Evolutionary conservation across 2,113 vertebrate genomes (phyloP).

Genomic region (Fregetta grallaria): DNA sequence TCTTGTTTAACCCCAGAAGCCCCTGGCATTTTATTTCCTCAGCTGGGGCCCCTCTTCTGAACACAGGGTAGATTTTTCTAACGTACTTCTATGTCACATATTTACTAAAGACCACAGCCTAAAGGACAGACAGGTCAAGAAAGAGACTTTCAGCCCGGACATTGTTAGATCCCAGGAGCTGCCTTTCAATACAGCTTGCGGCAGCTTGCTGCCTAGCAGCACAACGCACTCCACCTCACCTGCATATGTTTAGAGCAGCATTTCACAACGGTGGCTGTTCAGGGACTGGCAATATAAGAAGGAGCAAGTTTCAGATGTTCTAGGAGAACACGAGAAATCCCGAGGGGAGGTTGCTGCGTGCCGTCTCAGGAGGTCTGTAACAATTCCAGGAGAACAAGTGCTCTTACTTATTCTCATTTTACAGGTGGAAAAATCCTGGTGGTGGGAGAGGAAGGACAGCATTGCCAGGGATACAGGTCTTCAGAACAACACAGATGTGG

Average conservation of each 20-base stretch:
- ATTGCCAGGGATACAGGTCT: not conserved
- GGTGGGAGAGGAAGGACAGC: not conserved
- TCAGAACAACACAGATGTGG: not conserved
- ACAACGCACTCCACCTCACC: not conserved
- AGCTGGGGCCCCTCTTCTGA: not conserved
- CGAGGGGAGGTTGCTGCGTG: not conserved
- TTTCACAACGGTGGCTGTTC: not conserved
- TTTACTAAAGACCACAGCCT: not conserved
- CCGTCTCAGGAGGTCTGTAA: not conserved
- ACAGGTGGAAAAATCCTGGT: not conserved
- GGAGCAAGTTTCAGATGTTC: not conserved
- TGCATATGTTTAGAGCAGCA: not conserved
- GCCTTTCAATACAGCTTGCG: not conserved
- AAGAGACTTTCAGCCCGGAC: not conserved
- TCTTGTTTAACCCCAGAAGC: not conserved
- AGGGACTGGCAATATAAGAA: not conserved
- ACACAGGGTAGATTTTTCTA: not conserved
- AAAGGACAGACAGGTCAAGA: not conserved
- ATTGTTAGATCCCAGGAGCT: not conserved
- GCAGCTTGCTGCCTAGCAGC: not conserved
- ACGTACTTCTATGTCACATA: not conserved
- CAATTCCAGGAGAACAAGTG: not conserved
- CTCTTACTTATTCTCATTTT: not conserved
- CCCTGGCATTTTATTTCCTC: not conserved
- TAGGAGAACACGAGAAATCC: not conserved